These are phyloP conservation scores for Lobophora halterata DNA, from an alignment of 2,888 invertebrate genomes.

Conservation along the genomic window DNA sequence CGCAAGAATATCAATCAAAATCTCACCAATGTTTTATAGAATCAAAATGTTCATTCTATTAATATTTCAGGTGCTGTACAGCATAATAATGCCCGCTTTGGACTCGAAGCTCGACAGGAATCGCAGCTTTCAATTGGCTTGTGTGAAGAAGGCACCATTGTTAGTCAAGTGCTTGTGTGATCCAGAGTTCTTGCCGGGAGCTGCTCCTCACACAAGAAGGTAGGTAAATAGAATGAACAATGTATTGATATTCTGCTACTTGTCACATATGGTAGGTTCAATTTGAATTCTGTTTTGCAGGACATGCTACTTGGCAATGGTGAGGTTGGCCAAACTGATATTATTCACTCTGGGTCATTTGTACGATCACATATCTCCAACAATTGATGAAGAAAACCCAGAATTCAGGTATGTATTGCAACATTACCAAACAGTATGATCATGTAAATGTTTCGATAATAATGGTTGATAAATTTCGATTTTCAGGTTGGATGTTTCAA, in stretches of 20 bases:
- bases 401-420: constrained; percentile 57
- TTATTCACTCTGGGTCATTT: constrained; percentile 93
- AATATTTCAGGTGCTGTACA: constrained; percentile 85
- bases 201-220: constrained; percentile 73
- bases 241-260: too few relatives aligned
- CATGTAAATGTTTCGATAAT: constrained; percentile 6
- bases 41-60: background rate
- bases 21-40: constrained; percentile 4
- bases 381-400: constrained; percentile 66
- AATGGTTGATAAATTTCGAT: background rate
- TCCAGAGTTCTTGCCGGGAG: constrained; percentile 70
- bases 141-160: constrained; percentile 80
- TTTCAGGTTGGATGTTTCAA: constrained; percentile 76
- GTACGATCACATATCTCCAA: constrained; percentile 82
- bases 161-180: constrained; percentile 72
- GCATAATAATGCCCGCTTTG: constrained; percentile 94
- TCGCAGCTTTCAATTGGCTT: constrained; percentile 80
- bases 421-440: too few relatives aligned
- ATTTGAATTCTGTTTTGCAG: constrained; percentile 62
- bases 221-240: constrained; percentile 38
- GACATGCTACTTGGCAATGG: constrained; percentile 92
- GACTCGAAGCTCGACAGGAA: constrained; percentile 88
- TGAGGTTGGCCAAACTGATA: constrained; percentile 93
- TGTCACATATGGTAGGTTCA: too few relatives aligned
- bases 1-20: too few relatives aligned